A percentile compares a stretch with the other conserved stretches of the same genome.
Conservation (phyloP, 2,797 vertebrate genomes). For the Ctenopoma multispine region DNA sequence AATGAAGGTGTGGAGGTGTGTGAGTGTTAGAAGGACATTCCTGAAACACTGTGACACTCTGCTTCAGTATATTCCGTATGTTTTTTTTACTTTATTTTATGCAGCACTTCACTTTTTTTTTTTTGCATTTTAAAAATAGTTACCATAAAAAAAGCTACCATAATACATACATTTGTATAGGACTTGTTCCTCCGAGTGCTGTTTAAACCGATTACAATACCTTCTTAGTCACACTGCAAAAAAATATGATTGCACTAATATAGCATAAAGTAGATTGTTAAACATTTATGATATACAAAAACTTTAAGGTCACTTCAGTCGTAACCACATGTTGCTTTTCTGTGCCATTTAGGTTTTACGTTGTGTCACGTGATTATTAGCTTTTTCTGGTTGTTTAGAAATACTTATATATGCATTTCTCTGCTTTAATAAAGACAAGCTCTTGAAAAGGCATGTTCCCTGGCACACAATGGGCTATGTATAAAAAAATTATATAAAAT, state of each 20-base stretch:
- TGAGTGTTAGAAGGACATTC: not conserved
- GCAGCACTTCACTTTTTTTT: not conserved
- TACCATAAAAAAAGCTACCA: not conserved
- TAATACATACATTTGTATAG: not conserved
- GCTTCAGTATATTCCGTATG: too few species aligned
- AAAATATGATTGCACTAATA: not conserved
- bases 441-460: too few species aligned
- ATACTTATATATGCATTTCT: not conserved
- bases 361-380: too few species aligned
- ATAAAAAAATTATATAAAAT: too few species aligned
- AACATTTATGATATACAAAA: not conserved
- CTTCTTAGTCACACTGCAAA: not conserved
- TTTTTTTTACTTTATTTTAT: not conserved
- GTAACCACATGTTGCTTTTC: not conserved
- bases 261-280: not conserved
- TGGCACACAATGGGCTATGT: too few species aligned
- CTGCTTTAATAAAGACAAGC: too few species aligned
- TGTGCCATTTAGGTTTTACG: too few species aligned
- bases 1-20: constrained; percentile 5
- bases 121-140: too few species aligned
- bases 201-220: not conserved
- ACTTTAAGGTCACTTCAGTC: not conserved
- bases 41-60: not conserved
- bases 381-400: too few species aligned
- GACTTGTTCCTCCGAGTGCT: too few species aligned